Percentiles rank a stretch among this genome's conserved stretches.
Evolutionary conservation across 2,797 vertebrate genomes (phyloP).

Genomic region (Pseudotriccus pelzelni): DNA sequence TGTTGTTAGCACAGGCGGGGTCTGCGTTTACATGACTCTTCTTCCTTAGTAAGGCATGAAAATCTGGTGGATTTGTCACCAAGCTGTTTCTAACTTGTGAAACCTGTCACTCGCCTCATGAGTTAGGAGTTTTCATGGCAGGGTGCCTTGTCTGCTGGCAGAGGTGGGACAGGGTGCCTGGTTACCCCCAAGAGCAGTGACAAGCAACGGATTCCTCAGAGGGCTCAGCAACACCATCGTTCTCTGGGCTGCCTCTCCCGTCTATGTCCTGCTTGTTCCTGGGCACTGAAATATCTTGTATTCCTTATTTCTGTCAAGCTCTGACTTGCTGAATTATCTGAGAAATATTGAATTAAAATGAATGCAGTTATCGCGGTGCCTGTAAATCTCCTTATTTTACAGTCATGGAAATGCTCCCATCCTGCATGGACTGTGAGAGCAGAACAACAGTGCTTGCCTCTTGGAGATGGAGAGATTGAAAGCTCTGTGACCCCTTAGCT

Average conservation of each 20-base stretch:
- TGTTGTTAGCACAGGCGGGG: neutral
- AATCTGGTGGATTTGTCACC: conserved; percentile 26
- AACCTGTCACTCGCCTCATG: conserved; percentile 1
- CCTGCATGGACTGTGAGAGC: neutral
- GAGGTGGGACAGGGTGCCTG: neutral
- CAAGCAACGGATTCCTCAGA: neutral
- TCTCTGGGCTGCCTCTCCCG: neutral
- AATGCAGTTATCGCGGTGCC: neutral
- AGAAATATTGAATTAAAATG: neutral
- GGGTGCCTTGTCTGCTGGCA: neutral
- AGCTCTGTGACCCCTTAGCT: neutral
- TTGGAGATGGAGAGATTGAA: neutral
- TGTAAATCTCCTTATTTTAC: neutral
- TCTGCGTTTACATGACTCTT: neutral
- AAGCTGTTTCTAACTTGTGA: conserved; percentile 25
- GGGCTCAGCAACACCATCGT: neutral
- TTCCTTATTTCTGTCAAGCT: neutral
- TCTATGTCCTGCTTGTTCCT: neutral
- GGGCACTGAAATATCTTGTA: neutral
- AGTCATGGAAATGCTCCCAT: neutral
- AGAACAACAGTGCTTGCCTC: neutral
- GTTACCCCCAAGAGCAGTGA: neutral
- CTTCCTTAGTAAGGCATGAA: neutral
- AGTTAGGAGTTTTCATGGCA: neutral
- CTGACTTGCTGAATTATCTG: neutral